Evolutionary conservation across 2,797 vertebrate species (phyloP), one percentile per base, ranked within the genome.

Genomic region (Notolepis coatsorum): DNA sequence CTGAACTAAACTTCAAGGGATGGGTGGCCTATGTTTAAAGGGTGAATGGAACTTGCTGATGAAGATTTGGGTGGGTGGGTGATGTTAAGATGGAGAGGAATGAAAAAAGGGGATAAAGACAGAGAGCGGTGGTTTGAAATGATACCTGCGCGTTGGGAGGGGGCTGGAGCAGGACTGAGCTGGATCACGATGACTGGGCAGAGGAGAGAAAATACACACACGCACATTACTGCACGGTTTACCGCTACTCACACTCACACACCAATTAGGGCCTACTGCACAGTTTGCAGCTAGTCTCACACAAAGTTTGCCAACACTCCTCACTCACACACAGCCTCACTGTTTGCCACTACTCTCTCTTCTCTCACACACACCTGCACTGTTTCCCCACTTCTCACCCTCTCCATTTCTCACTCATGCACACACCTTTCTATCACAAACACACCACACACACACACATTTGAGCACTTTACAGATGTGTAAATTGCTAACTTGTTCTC

Each of bases 91-190:
- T 20, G 37, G 25, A 45, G 50, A 41, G 24, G 48, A 46, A 30
- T 48, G 71, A 52, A 38, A 61, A 31, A 57, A 24, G 21, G 31
- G 9, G 51, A 13, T 48, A 49, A 54, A 56, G 60, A 90, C 85
- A 87, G 81, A 80, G 84, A 91, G 84, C 70, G 88, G 91, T 92
- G 89, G 88, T 83, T 80, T 90, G 85, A 91, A n/a, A 91, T 93
- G 94, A 94, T 97, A 97, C 96, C 96, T 97, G 96, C 96, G 92
- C 96, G 95, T 88, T 97, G 96, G 93, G 95, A 97, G 85, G 96
- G 96, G 89, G 95, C 96, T 95, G 96, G 96, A 96, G 96, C 96
- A 93, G 96, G 96, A 94, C 96, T 97, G 95, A 97, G 96, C 95
- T 96, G 96, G 96, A 97, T 96, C 94, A 97, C 95, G 95, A 97